Percentiles rank a stretch among this genome's conserved stretches.
phyloP scores from a whole-genome alignment of 2,888 invertebrate species.

The Adineta ricciae region DNA sequence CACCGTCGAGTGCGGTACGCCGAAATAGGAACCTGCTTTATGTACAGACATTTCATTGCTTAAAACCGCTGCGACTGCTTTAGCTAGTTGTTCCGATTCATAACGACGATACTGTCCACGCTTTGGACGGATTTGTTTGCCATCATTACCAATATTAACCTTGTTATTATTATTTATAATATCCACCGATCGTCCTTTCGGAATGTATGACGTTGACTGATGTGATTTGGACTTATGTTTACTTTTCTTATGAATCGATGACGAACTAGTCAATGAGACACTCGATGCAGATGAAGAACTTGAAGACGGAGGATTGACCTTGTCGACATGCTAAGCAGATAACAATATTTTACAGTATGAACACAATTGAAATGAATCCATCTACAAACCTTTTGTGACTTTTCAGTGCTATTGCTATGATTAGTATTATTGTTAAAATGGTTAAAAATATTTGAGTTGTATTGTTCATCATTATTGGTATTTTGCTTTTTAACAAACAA shows the following conservation, averaged over 20 bases:
- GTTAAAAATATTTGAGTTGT: neutral
- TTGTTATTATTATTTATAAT: neutral
- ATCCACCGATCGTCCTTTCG: neutral
- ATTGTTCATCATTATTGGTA: neutral
- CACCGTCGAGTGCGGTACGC: constrained; percentile 87
- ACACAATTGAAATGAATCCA: too few species aligned
- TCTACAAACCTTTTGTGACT: neutral
- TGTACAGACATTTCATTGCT: constrained; percentile 98
- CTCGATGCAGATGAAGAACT: neutral
- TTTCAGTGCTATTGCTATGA: neutral
- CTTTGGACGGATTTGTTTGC: constrained; percentile 87
- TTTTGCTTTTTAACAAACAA: constrained; percentile 19
- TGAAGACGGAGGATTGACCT: neutral
- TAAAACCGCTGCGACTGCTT: constrained; percentile 91
- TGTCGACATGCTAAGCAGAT: neutral
- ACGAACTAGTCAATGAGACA: neutral
- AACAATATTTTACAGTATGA: too few species aligned
- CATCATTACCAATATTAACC: constrained; percentile 28
- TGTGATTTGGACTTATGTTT: neutral
- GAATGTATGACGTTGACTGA: neutral
- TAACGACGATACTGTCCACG: constrained; percentile 89
- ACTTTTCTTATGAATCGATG: neutral
- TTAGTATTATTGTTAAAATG: neutral
- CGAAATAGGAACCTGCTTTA: constrained; percentile 87
- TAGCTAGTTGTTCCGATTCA: constrained; percentile 85